Percentiles rank a stretch among this genome's conserved stretches.
Evolutionary conservation across 2,797 vertebrate genomes (phyloP).

Genomic region (Hypotaenidia philippensis): DNA sequence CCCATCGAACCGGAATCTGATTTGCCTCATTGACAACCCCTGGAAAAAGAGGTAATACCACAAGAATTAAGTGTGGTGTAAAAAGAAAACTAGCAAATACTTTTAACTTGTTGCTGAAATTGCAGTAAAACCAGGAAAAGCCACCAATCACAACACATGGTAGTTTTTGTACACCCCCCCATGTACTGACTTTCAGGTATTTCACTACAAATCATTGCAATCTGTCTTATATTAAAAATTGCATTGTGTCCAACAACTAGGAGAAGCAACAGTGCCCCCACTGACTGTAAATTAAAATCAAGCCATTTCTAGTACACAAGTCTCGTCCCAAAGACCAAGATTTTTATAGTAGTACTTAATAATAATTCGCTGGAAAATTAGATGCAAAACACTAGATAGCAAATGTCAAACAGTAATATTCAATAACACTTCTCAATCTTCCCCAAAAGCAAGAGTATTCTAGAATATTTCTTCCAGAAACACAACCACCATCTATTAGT

Average conservation of each 20-base stretch:
- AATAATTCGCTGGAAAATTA: background rate
- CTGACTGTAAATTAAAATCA: background rate
- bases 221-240: conserved; percentile 20
- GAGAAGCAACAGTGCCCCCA: conserved; percentile 48
- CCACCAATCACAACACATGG: background rate
- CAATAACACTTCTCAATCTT: background rate
- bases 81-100: background rate
- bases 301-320: background rate
- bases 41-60: conserved; percentile 74
- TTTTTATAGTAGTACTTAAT: background rate
- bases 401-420: background rate
- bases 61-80: background rate
- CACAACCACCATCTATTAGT: background rate
- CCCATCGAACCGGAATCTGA: conserved; percentile 98
- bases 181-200: background rate
- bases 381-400: background rate
- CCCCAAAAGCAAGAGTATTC: background rate
- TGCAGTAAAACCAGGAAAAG: background rate
- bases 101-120: background rate
- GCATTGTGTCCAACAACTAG: background rate
- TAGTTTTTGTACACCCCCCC: background rate
- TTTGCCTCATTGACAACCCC: conserved; percentile 98
- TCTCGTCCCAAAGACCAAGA: background rate
- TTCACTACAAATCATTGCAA: background rate
- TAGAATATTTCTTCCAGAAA: background rate